Percentiles rank a stretch among this genome's conserved stretches.
Evolutionary conservation across 2,113 vertebrate species (phyloP).

Genomic region (Ondatra zibethicus): DNA sequence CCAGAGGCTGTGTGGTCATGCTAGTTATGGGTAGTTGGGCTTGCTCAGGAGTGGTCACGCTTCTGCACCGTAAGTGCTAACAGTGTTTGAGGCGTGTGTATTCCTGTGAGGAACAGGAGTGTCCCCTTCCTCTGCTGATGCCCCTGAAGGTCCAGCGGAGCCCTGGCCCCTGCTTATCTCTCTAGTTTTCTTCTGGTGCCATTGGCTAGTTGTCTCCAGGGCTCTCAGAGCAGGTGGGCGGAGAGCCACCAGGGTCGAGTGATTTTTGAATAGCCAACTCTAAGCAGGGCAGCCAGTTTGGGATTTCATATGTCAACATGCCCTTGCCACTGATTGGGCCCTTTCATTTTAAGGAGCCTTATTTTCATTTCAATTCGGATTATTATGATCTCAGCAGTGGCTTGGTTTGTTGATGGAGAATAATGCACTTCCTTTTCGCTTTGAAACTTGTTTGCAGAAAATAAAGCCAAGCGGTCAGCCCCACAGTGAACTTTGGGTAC

Average conservation of each 20-base stretch:
- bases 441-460: constrained; percentile 66
- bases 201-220: neutral
- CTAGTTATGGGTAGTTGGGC: neutral
- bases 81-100: fast-evolving
- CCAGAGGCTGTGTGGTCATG: neutral
- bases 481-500: neutral
- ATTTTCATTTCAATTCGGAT: constrained; percentile 32
- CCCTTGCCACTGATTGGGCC: constrained; percentile 56
- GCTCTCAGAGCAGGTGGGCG: neutral
- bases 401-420: constrained; percentile 64
- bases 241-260: neutral
- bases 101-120: neutral
- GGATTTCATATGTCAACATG: constrained; percentile 45
- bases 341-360: constrained; percentile 66
- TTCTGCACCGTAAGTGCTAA: fast-evolving
- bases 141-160: neutral
- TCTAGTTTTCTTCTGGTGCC: neutral
- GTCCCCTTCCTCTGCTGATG: neutral
- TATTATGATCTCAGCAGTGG: constrained; percentile 55
- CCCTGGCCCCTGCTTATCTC: fast-evolving
- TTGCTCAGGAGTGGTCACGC: fast-evolving
- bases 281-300: constrained; percentile 37
- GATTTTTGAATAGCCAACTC: constrained; percentile 28
- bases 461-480: constrained; percentile 32
- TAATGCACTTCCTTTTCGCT: constrained; percentile 65